Conservation (phyloP, 1,140 invertebrate genomes). For the Neotoxoptera formosana region DNA sequence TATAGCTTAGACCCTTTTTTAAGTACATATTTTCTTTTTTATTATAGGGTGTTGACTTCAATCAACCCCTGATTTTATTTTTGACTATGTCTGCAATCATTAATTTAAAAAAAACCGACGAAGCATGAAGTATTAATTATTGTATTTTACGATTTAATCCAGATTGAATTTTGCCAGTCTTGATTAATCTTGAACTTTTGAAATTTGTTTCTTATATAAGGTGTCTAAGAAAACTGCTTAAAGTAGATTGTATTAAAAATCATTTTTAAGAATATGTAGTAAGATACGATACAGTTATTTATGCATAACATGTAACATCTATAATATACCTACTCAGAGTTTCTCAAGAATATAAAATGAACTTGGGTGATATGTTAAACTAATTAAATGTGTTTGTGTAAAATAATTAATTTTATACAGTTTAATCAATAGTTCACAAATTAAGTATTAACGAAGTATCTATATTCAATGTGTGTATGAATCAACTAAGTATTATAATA, state of each 20-base stretch:
- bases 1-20: conserved; percentile 30
- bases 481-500: not conserved
- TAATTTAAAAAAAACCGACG: conserved; percentile 39
- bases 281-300: not conserved
- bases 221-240: not conserved
- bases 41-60: conserved; percentile 56
- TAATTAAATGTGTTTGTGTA: not conserved
- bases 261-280: not conserved
- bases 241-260: not conserved
- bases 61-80: conserved; percentile 39
- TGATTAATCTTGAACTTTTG: not conserved
- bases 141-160: conserved; percentile 34
- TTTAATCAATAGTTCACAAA: not conserved
- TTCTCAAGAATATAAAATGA: not conserved
- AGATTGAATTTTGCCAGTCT: conserved; percentile 28
- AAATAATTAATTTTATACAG: not conserved
- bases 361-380: not conserved
- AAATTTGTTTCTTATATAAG: not conserved
- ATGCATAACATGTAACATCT: not conserved
- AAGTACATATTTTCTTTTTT: conserved; percentile 42
- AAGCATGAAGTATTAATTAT: conserved; percentile 40
- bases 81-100: conserved; percentile 5
- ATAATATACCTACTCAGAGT: not conserved
- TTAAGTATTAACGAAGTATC: conserved; percentile 3
- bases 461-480: not conserved